Percentiles rank a stretch among this genome's conserved stretches.
phyloP scores from a whole-genome alignment of 2,797 vertebrate genomes.

The Propithecus perrieri region DNA sequence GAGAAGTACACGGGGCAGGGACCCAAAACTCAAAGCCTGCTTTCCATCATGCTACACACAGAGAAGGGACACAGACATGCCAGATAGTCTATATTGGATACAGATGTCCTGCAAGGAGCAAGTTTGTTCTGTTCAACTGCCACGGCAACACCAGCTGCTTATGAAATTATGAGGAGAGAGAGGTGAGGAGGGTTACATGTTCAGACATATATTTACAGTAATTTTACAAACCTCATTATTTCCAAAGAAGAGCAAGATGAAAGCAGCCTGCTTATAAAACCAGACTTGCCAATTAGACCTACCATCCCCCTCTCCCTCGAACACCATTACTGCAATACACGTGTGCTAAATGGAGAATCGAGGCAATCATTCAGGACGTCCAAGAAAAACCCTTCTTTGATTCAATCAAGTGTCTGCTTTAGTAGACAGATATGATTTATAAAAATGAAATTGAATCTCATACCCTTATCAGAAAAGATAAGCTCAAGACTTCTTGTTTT shows the following conservation, averaged over 20 bases:
- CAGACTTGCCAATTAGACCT: conserved; percentile 41
- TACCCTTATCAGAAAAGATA: conserved; percentile 26
- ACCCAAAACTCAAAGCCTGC: conserved; percentile 65
- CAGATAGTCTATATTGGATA: conserved; percentile 73
- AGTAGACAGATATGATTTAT: neutral
- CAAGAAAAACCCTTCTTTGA: conserved; percentile 46
- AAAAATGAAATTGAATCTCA: conserved; percentile 19
- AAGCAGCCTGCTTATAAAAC: conserved; percentile 59
- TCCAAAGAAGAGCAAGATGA: conserved; percentile 69
- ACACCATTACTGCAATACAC: neutral
- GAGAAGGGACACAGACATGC: conserved; percentile 62
- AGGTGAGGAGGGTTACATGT: conserved; percentile 60
- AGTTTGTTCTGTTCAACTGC: conserved; percentile 39
- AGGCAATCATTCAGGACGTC: neutral
- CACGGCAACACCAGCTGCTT: conserved; percentile 69
- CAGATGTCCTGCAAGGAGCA: conserved; percentile 73
- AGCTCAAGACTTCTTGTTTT: conserved; percentile 38
- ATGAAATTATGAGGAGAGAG: conserved; percentile 68
- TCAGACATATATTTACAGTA: conserved; percentile 70
- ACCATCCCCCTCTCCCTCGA: neutral
- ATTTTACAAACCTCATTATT: conserved; percentile 76
- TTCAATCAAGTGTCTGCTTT: conserved; percentile 34
- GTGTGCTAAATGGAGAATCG: neutral
- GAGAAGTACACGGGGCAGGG: conserved; percentile 56
- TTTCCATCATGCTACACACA: conserved; percentile 71